Base-by-base conservation (phyloP, 2,888 invertebrate species). In the Tetanocera ferruginea region DNA sequence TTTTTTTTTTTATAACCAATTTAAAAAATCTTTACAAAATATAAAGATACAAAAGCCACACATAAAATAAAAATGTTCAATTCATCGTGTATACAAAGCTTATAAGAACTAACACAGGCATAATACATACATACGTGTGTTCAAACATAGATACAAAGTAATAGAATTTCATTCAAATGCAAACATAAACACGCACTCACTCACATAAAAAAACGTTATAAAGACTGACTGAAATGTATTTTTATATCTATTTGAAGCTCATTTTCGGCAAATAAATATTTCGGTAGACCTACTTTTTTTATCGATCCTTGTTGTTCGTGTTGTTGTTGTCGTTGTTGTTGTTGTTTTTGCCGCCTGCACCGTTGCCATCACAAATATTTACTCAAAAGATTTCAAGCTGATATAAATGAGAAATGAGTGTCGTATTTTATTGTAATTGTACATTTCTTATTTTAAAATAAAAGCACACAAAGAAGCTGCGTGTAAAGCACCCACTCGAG, bases 261-360 rank as follows among this genome's bases (percentile, higher is more conserved):
- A 60, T 60, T 60, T 28, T 60, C 25, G 25, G 57, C 57, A 14
- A 60, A 60, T 60, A 60, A 60, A 60, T 60, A 60, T 25, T 25
- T 60, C 25, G 23, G 57, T 8, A 60, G 25, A 60, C 57, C 31
- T 37, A 34, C 37, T 67, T 67, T 66, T 28, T 37, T 67, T 37
- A 67, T 67, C 34, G 43, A 67, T 66, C 67, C 11, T 37, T 23
- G n/a, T 34, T 37, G 9, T n/a, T n/a, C n/a, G 0, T 60, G 34
- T 37, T 37, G 66, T 43, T 37, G 43, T 64, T 6, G 64, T 23
- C 17, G 64, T 2, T 31, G 6, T 34, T 17, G 34, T 34, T 64
- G 31, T 64, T 64, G n/a, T 19, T 43, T 8, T 19, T 37, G 43
- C 9, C 28, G 60, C 28, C 28, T 25, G 25, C 17, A 60, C 43